These are phyloP conservation scores for Phasianus colchicus DNA, from an alignment of 2,113 vertebrate genomes.

Conservation along the genomic window DNA sequence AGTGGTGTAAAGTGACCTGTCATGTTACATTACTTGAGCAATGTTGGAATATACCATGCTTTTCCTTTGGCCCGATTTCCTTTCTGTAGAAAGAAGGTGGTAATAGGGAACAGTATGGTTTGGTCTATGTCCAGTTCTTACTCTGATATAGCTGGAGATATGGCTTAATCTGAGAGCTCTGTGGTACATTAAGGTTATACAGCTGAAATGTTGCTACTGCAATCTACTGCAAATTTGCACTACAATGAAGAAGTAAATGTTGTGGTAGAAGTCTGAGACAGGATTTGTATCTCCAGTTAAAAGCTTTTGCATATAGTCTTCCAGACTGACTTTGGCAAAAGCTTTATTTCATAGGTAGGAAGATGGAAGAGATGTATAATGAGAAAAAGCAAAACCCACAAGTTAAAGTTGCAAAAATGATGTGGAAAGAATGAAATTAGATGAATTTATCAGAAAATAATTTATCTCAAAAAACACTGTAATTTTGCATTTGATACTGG, in stretches of 20 bases:
- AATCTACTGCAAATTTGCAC: background rate
- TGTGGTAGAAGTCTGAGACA: background rate
- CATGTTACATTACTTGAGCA: background rate
- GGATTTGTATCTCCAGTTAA: background rate
- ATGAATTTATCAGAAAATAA: background rate
- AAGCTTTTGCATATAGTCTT: background rate
- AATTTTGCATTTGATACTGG: background rate
- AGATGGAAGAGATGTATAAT: background rate
- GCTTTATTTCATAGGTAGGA: background rate
- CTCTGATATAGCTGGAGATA: background rate
- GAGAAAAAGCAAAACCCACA: background rate
- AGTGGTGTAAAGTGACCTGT: background rate
- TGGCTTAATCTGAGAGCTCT: background rate
- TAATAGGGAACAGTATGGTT: background rate
- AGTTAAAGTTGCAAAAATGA: background rate
- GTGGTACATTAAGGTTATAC: background rate
- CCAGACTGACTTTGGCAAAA: background rate
- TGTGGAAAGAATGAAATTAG: background rate
- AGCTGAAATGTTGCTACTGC: background rate
- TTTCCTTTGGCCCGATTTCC: background rate
- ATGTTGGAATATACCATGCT: background rate
- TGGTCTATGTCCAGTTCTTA: background rate
- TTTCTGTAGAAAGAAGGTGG: background rate
- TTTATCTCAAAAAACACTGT: background rate
- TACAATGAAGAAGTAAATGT: background rate